These are phyloP conservation scores for Rhagonycha fulva DNA, from an alignment of 2,888 invertebrate species.

Conservation along the genomic window DNA sequence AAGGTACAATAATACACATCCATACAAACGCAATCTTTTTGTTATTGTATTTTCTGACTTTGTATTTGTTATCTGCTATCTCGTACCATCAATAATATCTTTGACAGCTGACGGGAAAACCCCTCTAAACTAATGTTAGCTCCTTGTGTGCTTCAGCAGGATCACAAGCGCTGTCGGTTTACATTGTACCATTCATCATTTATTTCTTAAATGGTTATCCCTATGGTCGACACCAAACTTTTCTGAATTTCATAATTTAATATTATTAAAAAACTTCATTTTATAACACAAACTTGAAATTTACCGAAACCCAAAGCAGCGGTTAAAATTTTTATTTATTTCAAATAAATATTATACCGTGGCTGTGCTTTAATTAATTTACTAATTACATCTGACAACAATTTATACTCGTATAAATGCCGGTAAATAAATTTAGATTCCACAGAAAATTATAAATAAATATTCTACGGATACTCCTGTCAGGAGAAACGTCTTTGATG, in stretches of 20 bases:
- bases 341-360: not conserved
- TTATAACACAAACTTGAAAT: not conserved
- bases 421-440: slow-evolving; percentile 3
- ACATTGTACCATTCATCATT: slow-evolving; percentile 29
- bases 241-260: slow-evolving; percentile 16
- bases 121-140: slow-evolving; percentile 44
- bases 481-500: slow-evolving; percentile 17
- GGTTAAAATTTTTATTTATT: not conserved
- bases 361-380: not conserved
- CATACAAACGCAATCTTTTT: slow-evolving; percentile 8
- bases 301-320: not conserved
- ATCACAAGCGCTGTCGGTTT: slow-evolving; percentile 30
- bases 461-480: slow-evolving; percentile 12
- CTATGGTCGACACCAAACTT: slow-evolving; percentile 16
- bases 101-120: slow-evolving; percentile 43
- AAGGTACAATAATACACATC: not conserved
- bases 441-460: slow-evolving; percentile 16
- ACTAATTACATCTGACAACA: not conserved
- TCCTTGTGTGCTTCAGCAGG: slow-evolving; percentile 35
- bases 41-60: slow-evolving; percentile 22
- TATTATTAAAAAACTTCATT: not conserved
- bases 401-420: not conserved
- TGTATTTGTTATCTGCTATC: slow-evolving; percentile 33
- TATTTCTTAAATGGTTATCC: slow-evolving; percentile 17
- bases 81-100: slow-evolving; percentile 42